phyloP scores from a whole-genome alignment of 2,113 vertebrate species.

The Salvelinus alpinus region DNA sequence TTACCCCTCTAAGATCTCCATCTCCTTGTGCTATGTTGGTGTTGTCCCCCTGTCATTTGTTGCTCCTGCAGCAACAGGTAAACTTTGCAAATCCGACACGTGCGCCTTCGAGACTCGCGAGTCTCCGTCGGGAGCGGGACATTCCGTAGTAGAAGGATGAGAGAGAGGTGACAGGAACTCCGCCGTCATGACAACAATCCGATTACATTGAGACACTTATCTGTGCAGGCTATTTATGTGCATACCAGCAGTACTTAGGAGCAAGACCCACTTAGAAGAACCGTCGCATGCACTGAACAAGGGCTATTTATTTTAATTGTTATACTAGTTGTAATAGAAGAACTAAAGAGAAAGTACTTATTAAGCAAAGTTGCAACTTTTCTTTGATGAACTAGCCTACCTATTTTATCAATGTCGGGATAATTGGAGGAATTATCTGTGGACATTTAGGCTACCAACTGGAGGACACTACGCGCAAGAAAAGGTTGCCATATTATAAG shows the following conservation, averaged over 20 bases:
- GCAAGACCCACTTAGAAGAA: neutral
- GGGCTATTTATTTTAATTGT: neutral
- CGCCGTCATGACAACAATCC: conserved; percentile 10
- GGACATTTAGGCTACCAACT: neutral
- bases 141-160: neutral
- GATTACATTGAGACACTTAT: neutral
- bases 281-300: neutral
- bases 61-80: too few species aligned
- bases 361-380: neutral
- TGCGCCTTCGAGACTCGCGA: neutral
- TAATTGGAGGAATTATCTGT: neutral
- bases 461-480: neutral
- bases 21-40: too few species aligned
- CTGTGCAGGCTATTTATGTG: conserved; percentile 3
- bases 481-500: too few species aligned
- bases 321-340: neutral
- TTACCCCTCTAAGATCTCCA: too few species aligned
- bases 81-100: neutral
- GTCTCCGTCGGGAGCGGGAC: neutral
- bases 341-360: neutral
- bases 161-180: neutral
- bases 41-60: too few species aligned
- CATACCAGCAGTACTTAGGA: neutral
- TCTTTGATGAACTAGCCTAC: neutral
- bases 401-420: neutral